Conservation (phyloP, 37 sponge, comb jelly and placozoan genomes). For the Chondrilla cf. caribensis region DNA sequence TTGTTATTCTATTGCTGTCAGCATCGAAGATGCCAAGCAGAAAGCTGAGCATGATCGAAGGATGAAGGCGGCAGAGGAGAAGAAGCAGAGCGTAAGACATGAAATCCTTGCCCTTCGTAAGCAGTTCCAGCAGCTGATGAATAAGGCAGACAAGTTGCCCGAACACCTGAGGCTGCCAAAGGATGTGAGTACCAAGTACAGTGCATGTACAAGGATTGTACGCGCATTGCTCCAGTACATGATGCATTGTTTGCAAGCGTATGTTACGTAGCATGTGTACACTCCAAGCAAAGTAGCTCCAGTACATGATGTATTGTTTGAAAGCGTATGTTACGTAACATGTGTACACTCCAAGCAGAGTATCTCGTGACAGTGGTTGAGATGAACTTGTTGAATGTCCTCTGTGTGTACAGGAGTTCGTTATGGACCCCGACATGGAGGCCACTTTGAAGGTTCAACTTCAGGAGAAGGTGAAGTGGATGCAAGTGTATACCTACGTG, state of each 20-base stretch:
- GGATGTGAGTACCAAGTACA: background rate
- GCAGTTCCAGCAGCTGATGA: slow-evolving; percentile 68
- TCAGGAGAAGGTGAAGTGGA: slow-evolving; percentile 52
- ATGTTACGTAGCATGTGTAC: too few relatives aligned
- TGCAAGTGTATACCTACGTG: too few relatives aligned
- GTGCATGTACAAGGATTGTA: too few relatives aligned
- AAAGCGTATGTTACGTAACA: too few relatives aligned
- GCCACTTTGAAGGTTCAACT: slow-evolving; percentile 35
- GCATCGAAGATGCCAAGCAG: slow-evolving; percentile 98
- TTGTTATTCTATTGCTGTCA: too few relatives aligned
- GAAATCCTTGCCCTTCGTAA: slow-evolving; percentile 40
- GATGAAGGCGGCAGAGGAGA: slow-evolving; percentile 85
- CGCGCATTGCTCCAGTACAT: too few relatives aligned
- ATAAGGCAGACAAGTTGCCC: slow-evolving; percentile 58
- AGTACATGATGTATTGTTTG: too few relatives aligned
- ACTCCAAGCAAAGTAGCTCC: too few relatives aligned
- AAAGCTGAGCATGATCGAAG: slow-evolving; percentile 89
- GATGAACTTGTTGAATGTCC: too few relatives aligned
- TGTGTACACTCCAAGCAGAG: too few relatives aligned
- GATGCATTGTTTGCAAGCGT: too few relatives aligned
- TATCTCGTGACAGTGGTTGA: too few relatives aligned
- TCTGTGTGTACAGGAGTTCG: slow-evolving; percentile 81
- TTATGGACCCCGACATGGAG: slow-evolving; percentile 89
- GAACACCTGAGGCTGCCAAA: slow-evolving; percentile 45
- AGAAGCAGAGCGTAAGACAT: slow-evolving; percentile 77